Evolutionary conservation across 2,888 invertebrate species (phyloP).

Genomic region (Drosophila parthenogenetica): DNA sequence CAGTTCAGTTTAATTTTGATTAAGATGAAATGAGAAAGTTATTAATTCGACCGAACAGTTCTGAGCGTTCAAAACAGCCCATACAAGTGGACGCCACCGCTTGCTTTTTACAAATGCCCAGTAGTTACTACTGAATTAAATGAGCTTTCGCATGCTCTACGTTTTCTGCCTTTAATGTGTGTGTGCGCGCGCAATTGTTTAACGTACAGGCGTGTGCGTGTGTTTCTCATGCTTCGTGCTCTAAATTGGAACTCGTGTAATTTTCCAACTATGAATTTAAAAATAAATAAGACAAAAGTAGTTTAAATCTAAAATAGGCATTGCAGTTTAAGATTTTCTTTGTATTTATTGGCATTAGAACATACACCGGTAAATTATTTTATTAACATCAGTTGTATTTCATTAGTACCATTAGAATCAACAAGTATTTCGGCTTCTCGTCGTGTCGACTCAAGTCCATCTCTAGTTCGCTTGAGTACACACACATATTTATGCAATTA

Average conservation of each 20-base stretch:
- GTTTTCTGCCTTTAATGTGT: constrained; percentile 30
- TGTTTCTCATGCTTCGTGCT: constrained; percentile 26
- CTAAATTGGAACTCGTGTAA: neutral
- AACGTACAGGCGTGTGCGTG: constrained; percentile 34
- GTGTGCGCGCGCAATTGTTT: constrained; percentile 56
- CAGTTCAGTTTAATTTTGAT: constrained; percentile 4
- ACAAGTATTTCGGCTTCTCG: constrained; percentile 31
- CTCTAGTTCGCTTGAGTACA: constrained; percentile 19
- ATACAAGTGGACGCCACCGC: constrained; percentile 24
- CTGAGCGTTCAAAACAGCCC: constrained; percentile 10
- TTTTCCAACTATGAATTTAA: neutral
- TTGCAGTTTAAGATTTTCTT: neutral
- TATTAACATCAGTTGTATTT: neutral
- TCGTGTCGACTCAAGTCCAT: constrained; percentile 17
- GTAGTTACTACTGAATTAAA: constrained; percentile 43
- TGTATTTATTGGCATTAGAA: neutral
- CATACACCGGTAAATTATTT: neutral
- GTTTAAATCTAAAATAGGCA: neutral
- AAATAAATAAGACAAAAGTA: neutral
- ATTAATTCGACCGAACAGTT: constrained; percentile 25
- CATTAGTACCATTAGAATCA: constrained; percentile 19
- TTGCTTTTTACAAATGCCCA: constrained; percentile 41
- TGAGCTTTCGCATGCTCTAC: constrained; percentile 38
- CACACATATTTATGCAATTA: constrained; percentile 11
- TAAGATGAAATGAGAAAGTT: constrained; percentile 8